Conservation (phyloP, 1,140 invertebrate species). For the Pentalonia nigronervosa region DNA sequence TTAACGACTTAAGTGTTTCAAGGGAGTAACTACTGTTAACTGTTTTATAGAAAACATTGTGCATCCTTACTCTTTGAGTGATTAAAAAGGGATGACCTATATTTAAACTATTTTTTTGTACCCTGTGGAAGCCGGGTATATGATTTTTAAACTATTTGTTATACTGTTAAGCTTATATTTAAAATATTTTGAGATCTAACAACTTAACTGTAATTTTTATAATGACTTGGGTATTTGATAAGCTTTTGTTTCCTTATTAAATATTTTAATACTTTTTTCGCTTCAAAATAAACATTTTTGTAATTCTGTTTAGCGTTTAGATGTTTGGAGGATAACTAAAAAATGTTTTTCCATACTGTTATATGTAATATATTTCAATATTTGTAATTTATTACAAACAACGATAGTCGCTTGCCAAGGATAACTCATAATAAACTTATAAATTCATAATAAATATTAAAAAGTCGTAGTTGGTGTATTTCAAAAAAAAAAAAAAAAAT, state of each 20-base stretch:
- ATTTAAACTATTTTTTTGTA: background rate
- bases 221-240: background rate
- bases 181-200: background rate
- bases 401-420: background rate
- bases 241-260: background rate
- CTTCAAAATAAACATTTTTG: background rate
- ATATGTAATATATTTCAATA: background rate
- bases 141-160: background rate
- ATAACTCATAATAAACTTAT: slow-evolving; percentile 14
- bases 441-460: slow-evolving; percentile 1
- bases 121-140: background rate
- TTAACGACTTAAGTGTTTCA: background rate
- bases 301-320: background rate
- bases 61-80: background rate
- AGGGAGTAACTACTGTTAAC: background rate
- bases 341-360: background rate
- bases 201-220: background rate
- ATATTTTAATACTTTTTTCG: background rate
- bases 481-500: background rate
- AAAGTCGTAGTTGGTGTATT: background rate
- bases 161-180: background rate
- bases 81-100: background rate
- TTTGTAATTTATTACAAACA: background rate
- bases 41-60: background rate
- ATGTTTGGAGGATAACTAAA: background rate